Base-by-base conservation (phyloP, 2,797 vertebrate species). In the Ctenochaetus hawaiiensis region DNA sequence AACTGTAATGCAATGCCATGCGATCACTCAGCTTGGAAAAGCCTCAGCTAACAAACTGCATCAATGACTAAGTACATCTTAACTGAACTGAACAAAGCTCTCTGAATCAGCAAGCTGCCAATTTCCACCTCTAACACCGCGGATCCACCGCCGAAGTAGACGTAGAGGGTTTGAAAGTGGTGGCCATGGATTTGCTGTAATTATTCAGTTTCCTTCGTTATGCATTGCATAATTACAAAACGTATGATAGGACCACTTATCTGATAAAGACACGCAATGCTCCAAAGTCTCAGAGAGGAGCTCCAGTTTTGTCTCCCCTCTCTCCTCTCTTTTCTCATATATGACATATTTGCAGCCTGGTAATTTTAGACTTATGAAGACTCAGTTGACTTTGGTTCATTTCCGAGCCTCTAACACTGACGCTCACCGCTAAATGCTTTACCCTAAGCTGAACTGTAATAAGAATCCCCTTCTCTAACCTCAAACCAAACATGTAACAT, bases 381-480 rank as follows among this genome's bases (percentile, higher is more conserved):
- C 39, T 52, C 44, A 54, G 39, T 22, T 48, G 60, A 75, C 65
- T 68, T 39, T 3, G 41, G 30, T 81, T 67, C 45, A 44, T 48
- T 77, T 41, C 62, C 16, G 14, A 26, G 18, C 22, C 57, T 59
- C 20, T n/a, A n/a, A 47, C 62, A 30, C 65, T 6, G 30, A 54
- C 5, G 39, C 58, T 59, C 20, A 78, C 75, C 75, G 65, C 70
- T 61, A 20, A 78, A 63, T 67, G 53, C 0, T 75, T 77, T 10
- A 61, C 64, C 67, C 22, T 34, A 1, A n/a, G 20, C 57, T 80
- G 68, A 76, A 80, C 73, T 74, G 74, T 66, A 80, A 74, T 6
- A 0, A 2, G 45, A 87, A 75, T 59, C 75, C 52, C 12, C 0
- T 71, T 20, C 14, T 5, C 30, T 26, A 20, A 75, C 70, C 70